Evolutionary conservation across 2,113 vertebrate species (phyloP).

Genomic region (Camarhynchus parvulus): DNA sequence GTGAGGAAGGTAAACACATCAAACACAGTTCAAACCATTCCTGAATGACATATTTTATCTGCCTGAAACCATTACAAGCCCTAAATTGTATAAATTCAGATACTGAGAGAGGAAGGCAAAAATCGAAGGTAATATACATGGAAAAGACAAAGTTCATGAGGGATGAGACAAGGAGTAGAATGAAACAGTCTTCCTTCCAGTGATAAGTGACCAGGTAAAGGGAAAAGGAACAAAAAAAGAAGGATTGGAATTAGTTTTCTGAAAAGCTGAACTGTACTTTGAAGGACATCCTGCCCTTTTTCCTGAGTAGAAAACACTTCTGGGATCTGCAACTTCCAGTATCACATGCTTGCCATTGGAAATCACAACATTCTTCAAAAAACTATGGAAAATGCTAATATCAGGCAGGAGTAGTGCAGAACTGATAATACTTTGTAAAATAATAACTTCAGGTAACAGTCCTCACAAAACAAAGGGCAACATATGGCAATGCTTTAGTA

Average conservation of each 20-base stretch:
- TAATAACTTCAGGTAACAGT: not conserved
- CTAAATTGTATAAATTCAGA: not conserved
- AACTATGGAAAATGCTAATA: not conserved
- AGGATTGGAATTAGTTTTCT: not conserved
- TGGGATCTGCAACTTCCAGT: not conserved
- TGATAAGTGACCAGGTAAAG: not conserved
- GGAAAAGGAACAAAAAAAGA: not conserved
- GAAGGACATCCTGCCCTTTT: not conserved
- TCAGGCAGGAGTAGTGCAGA: not conserved
- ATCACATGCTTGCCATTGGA: fast-evolving
- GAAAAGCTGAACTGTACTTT: not conserved
- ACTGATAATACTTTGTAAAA: not conserved
- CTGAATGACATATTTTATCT: not conserved
- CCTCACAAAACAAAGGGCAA: not conserved
- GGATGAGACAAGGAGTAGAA: not conserved
- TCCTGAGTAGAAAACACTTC: not conserved
- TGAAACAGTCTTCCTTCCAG: not conserved
- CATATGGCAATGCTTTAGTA: not conserved
- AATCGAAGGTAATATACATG: not conserved
- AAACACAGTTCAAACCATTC: not conserved
- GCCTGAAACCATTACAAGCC: not conserved
- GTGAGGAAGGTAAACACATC: not conserved
- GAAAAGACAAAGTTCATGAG: not conserved
- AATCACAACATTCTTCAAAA: not conserved
- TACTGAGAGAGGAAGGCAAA: not conserved